phyloP scores from a whole-genome alignment of 2,888 invertebrate species.

The Nysson spinosus region DNA sequence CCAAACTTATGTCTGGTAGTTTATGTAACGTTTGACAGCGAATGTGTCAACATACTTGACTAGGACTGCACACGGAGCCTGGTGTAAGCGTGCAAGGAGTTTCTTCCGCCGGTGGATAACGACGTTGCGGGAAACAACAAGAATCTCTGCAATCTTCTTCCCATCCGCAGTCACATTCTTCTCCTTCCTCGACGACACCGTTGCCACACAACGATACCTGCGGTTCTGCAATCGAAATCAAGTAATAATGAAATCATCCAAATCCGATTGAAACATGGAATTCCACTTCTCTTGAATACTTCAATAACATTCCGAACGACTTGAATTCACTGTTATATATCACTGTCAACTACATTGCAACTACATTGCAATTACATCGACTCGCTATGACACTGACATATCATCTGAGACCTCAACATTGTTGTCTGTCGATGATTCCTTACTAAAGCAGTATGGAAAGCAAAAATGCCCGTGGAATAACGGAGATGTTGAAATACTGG shows the following conservation, averaged over 20 bases:
- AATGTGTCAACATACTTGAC: constrained; percentile 82
- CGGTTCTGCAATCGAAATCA: constrained; percentile 84
- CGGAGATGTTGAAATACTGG: constrained; percentile 1
- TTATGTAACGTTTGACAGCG: no score
- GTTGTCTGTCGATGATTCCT: no score
- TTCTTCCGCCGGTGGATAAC: constrained; percentile 86
- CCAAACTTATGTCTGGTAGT: no score
- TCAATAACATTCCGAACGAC: no score
- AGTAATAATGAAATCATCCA: neutral
- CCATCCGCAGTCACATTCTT: constrained; percentile 99
- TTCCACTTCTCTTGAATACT: no score
- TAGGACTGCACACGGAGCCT: constrained; percentile 87
- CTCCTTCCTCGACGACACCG: constrained; percentile 97
- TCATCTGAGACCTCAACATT: no score
- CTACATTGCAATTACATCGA: no score
- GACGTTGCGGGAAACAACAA: constrained; percentile 95
- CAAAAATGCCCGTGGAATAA: neutral
- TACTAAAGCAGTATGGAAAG: neutral
- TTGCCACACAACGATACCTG: constrained; percentile 98
- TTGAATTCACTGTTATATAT: no score
- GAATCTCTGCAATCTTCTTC: constrained; percentile 96
- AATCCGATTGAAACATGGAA: no score
- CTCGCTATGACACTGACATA: no score
- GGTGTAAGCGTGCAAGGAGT: constrained; percentile 93
- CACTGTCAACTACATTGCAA: no score